Evolutionary conservation across 2,888 invertebrate genomes (phyloP), one percentile per base, ranked within the genome.

Genomic region (Drosophila monieri): DNA sequence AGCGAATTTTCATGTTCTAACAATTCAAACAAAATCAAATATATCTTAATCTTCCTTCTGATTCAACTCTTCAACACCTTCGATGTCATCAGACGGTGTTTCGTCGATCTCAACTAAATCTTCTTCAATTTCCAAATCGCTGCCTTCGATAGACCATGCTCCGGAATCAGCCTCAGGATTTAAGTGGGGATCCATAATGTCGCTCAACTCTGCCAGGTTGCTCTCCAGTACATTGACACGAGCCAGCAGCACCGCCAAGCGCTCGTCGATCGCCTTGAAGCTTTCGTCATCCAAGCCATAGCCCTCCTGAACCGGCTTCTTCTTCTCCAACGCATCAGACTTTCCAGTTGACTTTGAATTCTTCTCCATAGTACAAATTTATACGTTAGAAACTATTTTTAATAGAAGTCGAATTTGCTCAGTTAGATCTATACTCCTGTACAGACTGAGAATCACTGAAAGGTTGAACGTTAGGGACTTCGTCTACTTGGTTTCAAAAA

Each of bases 251-350:
- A 2, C 0, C 6, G 37, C 37, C 48, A 84, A 52, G 6, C 78
- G 80, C 0, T 58, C 46, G 37, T 70, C 79, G 39, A 84, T 68
- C 1, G 58, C 65, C 1, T 5, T n/a, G 12, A 80, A 64, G 2
- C n/a, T 23, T n/a, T 57, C 0, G 14, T 1, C 6, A 1, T 55
- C 23, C 6, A 25, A 9, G 10, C 23, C 1, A 14, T n/a, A 9
- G 3, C 15, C 10, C 18, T 51, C 21, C 8, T 2, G 9, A 9
- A 30, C 14, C 6, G 10, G 3, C 18, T 39, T 18, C 5, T 18
- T 18, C 27, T 25, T 15, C 23, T 23, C 32, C 15, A 35, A 8
- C 2, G 8, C 35, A 23, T 3, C 23, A 3, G n/a, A 12, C 9
- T 23, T 47, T 12, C 12, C 32, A 14, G 12, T 10, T 6, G 23